Evolutionary conservation across 1,140 invertebrate genomes (phyloP).

Genomic region (Microplitis demolitor): DNA sequence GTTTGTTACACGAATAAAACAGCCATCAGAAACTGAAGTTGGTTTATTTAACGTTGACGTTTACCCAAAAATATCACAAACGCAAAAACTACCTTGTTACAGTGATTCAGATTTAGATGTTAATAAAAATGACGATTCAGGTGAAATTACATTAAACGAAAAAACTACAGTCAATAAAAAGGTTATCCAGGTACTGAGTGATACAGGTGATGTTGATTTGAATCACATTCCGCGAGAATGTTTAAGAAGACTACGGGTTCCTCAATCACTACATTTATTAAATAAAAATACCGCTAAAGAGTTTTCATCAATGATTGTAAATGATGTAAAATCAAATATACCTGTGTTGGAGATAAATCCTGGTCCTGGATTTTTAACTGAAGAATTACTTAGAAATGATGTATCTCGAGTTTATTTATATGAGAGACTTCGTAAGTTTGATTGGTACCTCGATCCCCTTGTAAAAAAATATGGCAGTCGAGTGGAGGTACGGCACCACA

Average conservation of each 20-base stretch:
- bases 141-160: not conserved
- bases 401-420: constrained; percentile 37
- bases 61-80: not conserved
- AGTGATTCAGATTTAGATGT: not conserved
- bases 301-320: constrained; percentile 33
- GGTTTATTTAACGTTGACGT: not conserved
- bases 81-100: not conserved
- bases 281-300: constrained; percentile 22
- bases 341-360: constrained; percentile 45
- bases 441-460: constrained; percentile 5
- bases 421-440: constrained; percentile 30
- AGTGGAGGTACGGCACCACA: constrained; percentile 11
- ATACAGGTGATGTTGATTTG: not conserved
- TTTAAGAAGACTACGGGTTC: not conserved
- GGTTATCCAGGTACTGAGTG: not conserved
- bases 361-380: constrained; percentile 44
- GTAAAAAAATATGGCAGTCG: constrained; percentile 20
- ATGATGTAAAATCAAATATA: constrained; percentile 28
- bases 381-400: constrained; percentile 39
- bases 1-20: not conserved
- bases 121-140: not conserved
- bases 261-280: constrained; percentile 29
- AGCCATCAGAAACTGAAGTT: not conserved
- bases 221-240: not conserved
- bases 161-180: not conserved